phyloP scores from a whole-genome alignment of 2,113 vertebrate genomes.

The Diadophis punctatus region DNA sequence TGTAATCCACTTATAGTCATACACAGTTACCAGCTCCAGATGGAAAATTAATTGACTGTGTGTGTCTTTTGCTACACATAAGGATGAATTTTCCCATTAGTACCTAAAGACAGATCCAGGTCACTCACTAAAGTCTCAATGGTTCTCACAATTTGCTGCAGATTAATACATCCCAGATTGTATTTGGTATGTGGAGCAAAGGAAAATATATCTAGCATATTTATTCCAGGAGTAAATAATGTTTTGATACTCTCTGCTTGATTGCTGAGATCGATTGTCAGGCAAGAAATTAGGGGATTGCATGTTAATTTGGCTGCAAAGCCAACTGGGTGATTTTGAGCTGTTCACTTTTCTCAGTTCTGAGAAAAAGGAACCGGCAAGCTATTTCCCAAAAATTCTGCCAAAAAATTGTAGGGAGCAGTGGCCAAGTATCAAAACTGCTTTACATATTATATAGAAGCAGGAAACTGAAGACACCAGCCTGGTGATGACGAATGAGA shows the following conservation, averaged over 20 bases:
- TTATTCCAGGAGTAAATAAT: background rate
- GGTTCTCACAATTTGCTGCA: background rate
- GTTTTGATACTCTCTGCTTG: background rate
- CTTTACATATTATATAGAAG: too few species aligned
- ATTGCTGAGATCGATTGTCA: background rate
- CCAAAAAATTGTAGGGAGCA: background rate
- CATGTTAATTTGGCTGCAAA: background rate
- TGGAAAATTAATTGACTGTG: background rate
- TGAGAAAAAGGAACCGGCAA: background rate
- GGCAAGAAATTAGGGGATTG: background rate
- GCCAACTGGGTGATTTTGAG: background rate
- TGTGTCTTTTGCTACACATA: background rate
- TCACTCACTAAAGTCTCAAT: background rate
- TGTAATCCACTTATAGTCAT: background rate
- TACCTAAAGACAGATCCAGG: background rate
- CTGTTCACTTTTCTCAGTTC: background rate
- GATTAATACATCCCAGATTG: background rate
- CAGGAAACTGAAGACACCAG: too few species aligned
- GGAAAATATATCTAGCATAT: background rate
- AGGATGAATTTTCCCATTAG: background rate
- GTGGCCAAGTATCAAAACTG: background rate
- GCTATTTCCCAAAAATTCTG: background rate
- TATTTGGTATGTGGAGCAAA: background rate
- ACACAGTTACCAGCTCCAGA: background rate
- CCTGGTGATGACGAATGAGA: too few species aligned